These are phyloP conservation scores for Apolygus lucorum DNA, from an alignment of 1,140 invertebrate species.

Conservation along the genomic window DNA sequence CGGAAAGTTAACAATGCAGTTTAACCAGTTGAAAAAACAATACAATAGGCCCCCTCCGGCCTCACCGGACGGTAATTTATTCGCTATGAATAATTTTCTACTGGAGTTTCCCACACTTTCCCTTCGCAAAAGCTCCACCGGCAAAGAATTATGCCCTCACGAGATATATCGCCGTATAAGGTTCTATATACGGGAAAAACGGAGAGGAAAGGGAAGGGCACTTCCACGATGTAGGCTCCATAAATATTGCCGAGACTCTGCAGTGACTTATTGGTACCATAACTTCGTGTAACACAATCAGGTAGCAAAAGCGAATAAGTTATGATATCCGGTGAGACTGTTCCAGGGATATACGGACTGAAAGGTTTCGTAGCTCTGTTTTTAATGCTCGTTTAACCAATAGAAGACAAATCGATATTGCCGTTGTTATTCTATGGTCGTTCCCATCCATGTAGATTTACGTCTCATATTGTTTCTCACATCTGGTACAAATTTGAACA, in stretches of 20 bases:
- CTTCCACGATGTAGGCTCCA: neutral
- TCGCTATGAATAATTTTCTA: neutral
- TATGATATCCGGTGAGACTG: neutral
- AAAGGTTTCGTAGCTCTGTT: too few relatives aligned
- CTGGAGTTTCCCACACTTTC: neutral
- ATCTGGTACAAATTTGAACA: too few relatives aligned
- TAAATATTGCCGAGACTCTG: neutral
- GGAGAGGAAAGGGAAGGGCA: neutral
- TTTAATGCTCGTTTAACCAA: too few relatives aligned
- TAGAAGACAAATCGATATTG: too few relatives aligned
- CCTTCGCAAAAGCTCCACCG: neutral
- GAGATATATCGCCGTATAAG: neutral
- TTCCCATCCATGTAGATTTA: too few relatives aligned
- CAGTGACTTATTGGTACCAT: neutral
- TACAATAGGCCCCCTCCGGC: neutral
- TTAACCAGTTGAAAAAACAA: neutral
- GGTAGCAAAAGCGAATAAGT: neutral
- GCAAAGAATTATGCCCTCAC: neutral
- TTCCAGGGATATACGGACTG: too few relatives aligned
- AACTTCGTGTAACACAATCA: neutral
- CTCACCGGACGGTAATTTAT: neutral
- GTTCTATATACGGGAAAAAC: neutral
- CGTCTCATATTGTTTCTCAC: too few relatives aligned
- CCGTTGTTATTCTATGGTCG: too few relatives aligned
- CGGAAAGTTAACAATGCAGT: neutral